Base-by-base conservation (phyloP, 2,888 invertebrate species). In the Eilema sororculum region DNA sequence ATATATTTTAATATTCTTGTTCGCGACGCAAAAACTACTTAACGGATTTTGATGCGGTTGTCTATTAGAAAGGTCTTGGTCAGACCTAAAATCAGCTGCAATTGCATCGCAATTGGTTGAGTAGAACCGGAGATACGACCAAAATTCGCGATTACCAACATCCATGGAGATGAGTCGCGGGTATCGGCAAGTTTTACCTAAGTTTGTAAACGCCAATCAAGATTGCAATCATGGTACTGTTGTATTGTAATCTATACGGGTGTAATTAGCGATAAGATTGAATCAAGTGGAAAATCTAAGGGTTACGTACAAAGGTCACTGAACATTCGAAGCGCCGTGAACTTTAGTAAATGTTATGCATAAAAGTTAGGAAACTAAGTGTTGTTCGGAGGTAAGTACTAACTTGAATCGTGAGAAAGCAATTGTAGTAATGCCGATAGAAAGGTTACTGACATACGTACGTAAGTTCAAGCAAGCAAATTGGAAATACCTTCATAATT, bases 151-250 rank as follows among this genome's bases (percentile, higher is more conserved):
- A 37, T 37, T 12, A 33, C 33, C 33, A 10, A 33, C 10, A 13
- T 37, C 10, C 37, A 37, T 12, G 37, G 2, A 3, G 12, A 3
- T 12, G 37, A 12, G 37, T 37, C 16, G 16, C 16, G 13, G 13
- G 41, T 16, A 41, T 41, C 13, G 16, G 13, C 3, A 16, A 41
- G 3, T 41, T n/a, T 67, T 58, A 61, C 67, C 70, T n/a, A 70
- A 33, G 37, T 28, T n/a, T 64, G 41, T 62, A 61, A 65, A 67
- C 46, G 63, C 52, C 69, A 70, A 68, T 74, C 41, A 69, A 61
- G 75, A 79, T 77, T 22, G 60, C 60, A 65, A 74, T 73, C 70
- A 56, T 30, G 72, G 63, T 41, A 37, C 41, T 61, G 66, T 58
- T 25, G 58, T 67, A 67, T 58, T 25, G 58, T 67, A 69, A 65